A percentile compares a stretch with the other conserved stretches of the same genome.
Conservation (phyloP, 2,888 invertebrate species). For the Caenorhabditis parvicauda region DNA sequence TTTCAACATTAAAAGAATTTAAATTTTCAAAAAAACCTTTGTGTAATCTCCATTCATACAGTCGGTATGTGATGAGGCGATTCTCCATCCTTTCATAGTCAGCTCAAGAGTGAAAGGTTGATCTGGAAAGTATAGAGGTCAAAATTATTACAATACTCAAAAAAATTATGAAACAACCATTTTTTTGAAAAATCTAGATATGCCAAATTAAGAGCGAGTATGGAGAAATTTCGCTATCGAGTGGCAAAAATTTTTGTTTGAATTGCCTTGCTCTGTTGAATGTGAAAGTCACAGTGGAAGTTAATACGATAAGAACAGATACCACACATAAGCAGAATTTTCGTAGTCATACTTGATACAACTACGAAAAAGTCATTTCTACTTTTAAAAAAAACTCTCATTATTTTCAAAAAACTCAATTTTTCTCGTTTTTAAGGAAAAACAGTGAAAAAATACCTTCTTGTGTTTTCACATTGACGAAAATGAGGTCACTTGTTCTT, state of each 20-base stretch:
- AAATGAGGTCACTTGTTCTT: slow-evolving; percentile 71
- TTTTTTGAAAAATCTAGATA: no score
- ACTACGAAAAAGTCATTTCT: no score
- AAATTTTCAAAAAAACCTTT: no score
- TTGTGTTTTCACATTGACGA: slow-evolving; percentile 76
- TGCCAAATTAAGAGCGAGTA: no score
- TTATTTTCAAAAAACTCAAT: not conserved
- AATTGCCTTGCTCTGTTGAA: no score
- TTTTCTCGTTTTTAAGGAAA: no score
- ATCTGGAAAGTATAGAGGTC: slow-evolving; percentile 33
- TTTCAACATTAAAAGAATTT: not conserved
- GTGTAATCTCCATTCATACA: slow-evolving; percentile 61
- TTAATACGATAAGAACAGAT: no score
- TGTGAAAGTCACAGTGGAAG: no score
- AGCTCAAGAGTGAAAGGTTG: slow-evolving; percentile 75
- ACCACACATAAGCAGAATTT: no score
- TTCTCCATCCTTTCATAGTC: slow-evolving; percentile 67
- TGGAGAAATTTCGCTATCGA: not conserved
- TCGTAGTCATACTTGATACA: no score
- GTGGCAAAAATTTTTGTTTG: not conserved
- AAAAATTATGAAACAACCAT: no score
- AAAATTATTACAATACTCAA: not conserved
- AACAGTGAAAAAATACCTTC: slow-evolving; percentile 69
- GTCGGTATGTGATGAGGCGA: slow-evolving; percentile 55
- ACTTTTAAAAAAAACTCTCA: no score